Evolutionary conservation across 2,888 invertebrate genomes (phyloP).

Genomic region (Cactoblastis cactorum): DNA sequence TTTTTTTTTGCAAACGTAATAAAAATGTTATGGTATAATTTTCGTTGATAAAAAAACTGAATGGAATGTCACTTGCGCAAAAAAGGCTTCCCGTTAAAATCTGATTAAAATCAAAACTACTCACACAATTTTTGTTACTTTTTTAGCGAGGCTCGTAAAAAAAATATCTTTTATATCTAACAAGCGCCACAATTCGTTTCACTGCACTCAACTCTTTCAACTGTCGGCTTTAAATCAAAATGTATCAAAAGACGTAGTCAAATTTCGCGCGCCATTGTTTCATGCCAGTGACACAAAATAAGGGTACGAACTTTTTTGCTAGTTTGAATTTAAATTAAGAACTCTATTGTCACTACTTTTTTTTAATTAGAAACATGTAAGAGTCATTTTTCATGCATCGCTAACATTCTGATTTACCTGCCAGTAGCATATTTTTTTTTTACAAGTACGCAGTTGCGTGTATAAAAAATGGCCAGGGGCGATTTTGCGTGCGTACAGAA

Average conservation of each 20-base stretch:
- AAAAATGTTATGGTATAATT: slow-evolving; percentile 5
- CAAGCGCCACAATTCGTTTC: slow-evolving; percentile 45
- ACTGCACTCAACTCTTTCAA: slow-evolving; percentile 49
- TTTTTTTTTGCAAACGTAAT: neutral
- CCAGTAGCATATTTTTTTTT: slow-evolving; percentile 42
- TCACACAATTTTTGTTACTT: slow-evolving; percentile 16
- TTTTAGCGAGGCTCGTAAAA: slow-evolving; percentile 21
- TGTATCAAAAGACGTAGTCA: slow-evolving; percentile 62
- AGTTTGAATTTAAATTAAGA: slow-evolving; percentile 66
- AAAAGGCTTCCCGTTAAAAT: slow-evolving; percentile 26
- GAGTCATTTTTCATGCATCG: slow-evolving; percentile 79
- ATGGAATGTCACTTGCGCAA: slow-evolving; percentile 17
- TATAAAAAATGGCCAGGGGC: slow-evolving; percentile 32
- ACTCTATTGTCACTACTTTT: slow-evolving; percentile 60
- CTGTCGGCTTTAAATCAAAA: slow-evolving; percentile 67
- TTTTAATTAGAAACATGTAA: slow-evolving; percentile 62
- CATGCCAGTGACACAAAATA: slow-evolving; percentile 55
- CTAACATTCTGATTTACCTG: slow-evolving; percentile 74
- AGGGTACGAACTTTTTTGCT: slow-evolving; percentile 47
- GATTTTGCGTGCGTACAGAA: slow-evolving; percentile 29
- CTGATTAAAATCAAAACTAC: slow-evolving; percentile 51
- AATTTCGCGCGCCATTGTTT: slow-evolving; percentile 67
- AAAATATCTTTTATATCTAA: slow-evolving; percentile 39
- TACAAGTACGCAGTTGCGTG: slow-evolving; percentile 37
- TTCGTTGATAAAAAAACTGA: slow-evolving; percentile 14